Evolutionary conservation across 2,113 vertebrate species (phyloP).

Genomic region (Muntiacus muntjak): DNA sequence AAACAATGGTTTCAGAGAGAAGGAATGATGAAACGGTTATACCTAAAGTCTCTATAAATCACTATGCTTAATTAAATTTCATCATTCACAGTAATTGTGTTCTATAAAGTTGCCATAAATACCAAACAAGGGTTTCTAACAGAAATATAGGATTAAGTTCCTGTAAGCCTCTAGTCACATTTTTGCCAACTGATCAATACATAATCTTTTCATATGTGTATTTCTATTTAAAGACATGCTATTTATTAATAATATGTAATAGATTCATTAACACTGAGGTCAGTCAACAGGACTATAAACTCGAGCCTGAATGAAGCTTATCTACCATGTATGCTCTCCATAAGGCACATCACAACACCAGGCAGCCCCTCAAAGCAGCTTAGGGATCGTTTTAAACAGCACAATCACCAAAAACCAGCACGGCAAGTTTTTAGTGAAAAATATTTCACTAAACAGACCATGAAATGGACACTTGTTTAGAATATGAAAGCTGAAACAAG

Average conservation of each 20-base stretch:
- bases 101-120: background rate
- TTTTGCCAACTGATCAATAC: background rate
- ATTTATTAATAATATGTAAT: background rate
- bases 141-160: background rate
- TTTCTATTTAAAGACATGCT: background rate
- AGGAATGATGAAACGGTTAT: background rate
- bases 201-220: background rate
- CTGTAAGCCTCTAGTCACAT: background rate
- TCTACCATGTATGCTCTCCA: background rate
- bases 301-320: background rate
- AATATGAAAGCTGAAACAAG: background rate
- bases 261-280: background rate
- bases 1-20: slow-evolving; percentile 13
- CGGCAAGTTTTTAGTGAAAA: background rate
- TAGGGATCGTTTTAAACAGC: background rate
- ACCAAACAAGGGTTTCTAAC: background rate
- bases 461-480: background rate
- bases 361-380: background rate
- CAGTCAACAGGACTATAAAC: background rate
- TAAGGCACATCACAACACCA: background rate
- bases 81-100: background rate
- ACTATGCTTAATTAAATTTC: background rate
- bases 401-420: background rate
- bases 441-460: background rate
- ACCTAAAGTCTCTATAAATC: background rate